These are phyloP conservation scores for Urosaurus nigricauda DNA, from an alignment of 2,797 vertebrate genomes.

Conservation along the genomic window DNA sequence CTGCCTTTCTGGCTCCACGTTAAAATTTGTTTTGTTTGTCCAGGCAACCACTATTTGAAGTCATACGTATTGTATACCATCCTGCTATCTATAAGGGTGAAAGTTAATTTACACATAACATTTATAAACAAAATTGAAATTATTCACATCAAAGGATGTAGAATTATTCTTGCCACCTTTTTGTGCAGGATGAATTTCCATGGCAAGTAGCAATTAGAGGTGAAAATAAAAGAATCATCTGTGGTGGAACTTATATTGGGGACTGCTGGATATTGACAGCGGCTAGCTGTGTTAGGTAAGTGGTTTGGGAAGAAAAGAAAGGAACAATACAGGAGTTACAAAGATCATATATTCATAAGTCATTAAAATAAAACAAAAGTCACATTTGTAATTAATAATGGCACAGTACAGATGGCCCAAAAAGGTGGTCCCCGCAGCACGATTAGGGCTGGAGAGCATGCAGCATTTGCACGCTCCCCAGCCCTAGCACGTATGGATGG, in stretches of 20 bases:
- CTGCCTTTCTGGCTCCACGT: neutral
- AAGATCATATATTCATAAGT: too few relatives aligned
- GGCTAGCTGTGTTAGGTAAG: conserved; percentile 94
- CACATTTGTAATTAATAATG: too few relatives aligned
- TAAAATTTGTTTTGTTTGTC: too few relatives aligned
- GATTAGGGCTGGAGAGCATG: too few relatives aligned
- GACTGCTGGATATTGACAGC: conserved; percentile 96
- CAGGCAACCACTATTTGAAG: neutral
- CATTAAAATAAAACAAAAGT: too few relatives aligned
- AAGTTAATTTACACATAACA: neutral
- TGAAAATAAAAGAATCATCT: conserved; percentile 72
- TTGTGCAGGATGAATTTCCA: conserved; percentile 90
- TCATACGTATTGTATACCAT: neutral
- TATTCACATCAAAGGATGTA: neutral
- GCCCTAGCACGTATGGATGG: too few relatives aligned
- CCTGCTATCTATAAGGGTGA: too few relatives aligned
- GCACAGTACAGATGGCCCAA: too few relatives aligned
- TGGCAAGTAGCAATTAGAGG: conserved; percentile 93
- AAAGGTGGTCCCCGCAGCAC: too few relatives aligned
- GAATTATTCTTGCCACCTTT: conserved; percentile 1
- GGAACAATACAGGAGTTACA: too few relatives aligned
- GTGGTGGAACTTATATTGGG: conserved; percentile 92
- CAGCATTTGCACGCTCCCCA: too few relatives aligned
- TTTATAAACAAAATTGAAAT: neutral
- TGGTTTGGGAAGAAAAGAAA: neutral